These are phyloP conservation scores for Parnassius smintheus DNA, from an alignment of 2,888 invertebrate genomes.

Conservation along the genomic window DNA sequence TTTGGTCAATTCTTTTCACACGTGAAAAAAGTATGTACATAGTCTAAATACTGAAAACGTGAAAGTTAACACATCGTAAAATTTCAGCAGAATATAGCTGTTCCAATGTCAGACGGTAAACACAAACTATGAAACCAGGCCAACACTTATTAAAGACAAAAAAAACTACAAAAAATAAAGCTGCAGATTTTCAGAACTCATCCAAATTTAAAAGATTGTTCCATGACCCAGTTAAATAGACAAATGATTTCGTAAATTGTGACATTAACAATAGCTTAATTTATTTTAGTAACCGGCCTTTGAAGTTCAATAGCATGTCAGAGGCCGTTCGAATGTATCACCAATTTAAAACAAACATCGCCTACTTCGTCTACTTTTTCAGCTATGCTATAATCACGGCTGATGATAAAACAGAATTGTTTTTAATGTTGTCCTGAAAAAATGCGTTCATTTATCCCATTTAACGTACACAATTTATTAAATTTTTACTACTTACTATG, in stretches of 20 bases:
- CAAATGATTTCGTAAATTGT: slow-evolving; percentile 54
- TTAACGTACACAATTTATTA: too few species aligned
- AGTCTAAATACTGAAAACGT: not conserved
- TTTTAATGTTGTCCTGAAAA: too few species aligned
- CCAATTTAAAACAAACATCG: not conserved
- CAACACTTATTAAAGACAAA: slow-evolving; percentile 23
- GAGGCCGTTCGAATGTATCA: slow-evolving; percentile 22
- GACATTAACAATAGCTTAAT: slow-evolving; percentile 41
- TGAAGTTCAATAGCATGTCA: slow-evolving; percentile 61
- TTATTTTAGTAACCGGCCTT: slow-evolving; percentile 21
- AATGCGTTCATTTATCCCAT: too few species aligned
- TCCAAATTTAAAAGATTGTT: slow-evolving; percentile 41
- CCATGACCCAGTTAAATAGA: slow-evolving; percentile 54
- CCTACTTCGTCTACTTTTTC: not conserved
- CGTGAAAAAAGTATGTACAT: not conserved
- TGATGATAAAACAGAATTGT: too few species aligned
- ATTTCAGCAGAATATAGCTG: slow-evolving; percentile 5
- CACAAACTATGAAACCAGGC: slow-evolving; percentile 36
- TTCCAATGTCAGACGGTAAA: slow-evolving; percentile 29
- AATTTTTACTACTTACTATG: too few species aligned
- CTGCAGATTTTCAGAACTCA: slow-evolving; percentile 45
- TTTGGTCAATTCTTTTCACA: too few species aligned
- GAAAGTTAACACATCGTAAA: not conserved
- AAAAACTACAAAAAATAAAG: slow-evolving; percentile 24
- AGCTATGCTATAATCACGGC: too few species aligned